Evolutionary conservation across 2,888 invertebrate genomes (phyloP).

Genomic region (Iselma pallidipennis): DNA sequence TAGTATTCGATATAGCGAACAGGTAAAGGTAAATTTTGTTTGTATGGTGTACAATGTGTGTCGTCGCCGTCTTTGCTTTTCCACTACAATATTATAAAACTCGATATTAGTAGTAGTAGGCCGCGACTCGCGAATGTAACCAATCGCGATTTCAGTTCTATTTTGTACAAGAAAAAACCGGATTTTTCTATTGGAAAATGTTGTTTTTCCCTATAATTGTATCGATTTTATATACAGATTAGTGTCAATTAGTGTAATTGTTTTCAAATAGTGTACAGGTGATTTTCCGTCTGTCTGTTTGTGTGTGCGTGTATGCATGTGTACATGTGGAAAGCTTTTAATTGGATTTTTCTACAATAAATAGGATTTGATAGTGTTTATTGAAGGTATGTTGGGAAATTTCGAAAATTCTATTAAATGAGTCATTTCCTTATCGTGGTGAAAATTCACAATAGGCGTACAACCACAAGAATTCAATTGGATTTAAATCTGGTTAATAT

Average conservation of each 20-base stretch:
- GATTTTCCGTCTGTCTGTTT: neutral
- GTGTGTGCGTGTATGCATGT: neutral
- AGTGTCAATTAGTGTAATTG: neutral
- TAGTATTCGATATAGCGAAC: slow-evolving; percentile 23
- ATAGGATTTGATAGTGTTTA: neutral
- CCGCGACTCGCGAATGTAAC: neutral
- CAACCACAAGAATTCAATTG: too few species aligned
- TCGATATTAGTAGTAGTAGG: neutral
- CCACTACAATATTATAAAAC: neutral
- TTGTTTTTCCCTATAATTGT: too few species aligned
- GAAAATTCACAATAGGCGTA: too few species aligned
- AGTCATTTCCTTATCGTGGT: neutral
- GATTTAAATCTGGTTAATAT: too few species aligned
- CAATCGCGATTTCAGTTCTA: too few species aligned
- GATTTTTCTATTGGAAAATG: too few species aligned
- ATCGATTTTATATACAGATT: too few species aligned
- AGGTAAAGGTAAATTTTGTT: slow-evolving; percentile 34
- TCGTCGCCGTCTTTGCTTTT: slow-evolving; percentile 2
- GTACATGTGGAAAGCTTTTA: neutral
- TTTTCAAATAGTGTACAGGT: neutral
- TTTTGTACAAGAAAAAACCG: too few species aligned
- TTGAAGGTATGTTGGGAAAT: neutral
- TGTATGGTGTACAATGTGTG: slow-evolving; percentile 10
- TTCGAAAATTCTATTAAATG: neutral
- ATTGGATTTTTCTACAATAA: neutral